A percentile compares a stretch with the other conserved stretches of the same genome.
Conservation (phyloP, 2,113 vertebrate genomes). For the Leptodactylus fuscus region DNA sequence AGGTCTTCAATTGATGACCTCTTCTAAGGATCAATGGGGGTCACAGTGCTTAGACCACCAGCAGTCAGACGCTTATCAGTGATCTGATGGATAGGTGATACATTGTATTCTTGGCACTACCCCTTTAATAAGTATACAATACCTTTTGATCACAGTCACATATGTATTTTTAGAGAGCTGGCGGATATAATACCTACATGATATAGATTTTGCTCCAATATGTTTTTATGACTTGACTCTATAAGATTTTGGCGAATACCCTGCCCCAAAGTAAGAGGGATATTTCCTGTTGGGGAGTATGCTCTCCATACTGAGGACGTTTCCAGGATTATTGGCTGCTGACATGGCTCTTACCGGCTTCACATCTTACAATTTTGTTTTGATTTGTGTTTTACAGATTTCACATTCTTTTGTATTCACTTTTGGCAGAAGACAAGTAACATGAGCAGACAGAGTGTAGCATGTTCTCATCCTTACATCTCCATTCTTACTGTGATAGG, state of each 20-base stretch:
- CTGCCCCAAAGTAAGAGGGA: not conserved
- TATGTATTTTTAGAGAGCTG: too few relatives aligned
- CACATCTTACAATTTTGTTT: constrained; percentile 17
- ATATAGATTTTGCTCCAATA: not conserved
- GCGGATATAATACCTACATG: too few relatives aligned
- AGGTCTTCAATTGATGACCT: too few relatives aligned
- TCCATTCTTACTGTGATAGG: too few relatives aligned
- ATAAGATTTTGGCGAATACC: constrained; percentile 4
- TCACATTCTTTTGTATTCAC: constrained; percentile 22
- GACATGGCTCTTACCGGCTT: not conserved
- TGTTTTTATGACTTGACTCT: not conserved
- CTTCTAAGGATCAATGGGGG: too few relatives aligned
- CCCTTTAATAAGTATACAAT: too few relatives aligned
- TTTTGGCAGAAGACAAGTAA: constrained; percentile 22
- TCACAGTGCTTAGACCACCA: too few relatives aligned
- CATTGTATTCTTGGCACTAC: too few relatives aligned
- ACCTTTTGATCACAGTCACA: too few relatives aligned
- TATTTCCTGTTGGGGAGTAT: constrained; percentile 27
- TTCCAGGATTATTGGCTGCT: constrained; percentile 18
- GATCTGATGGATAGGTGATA: too few relatives aligned
- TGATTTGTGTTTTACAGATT: constrained; percentile 50
- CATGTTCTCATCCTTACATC: constrained; percentile 6
- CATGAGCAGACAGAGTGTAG: not conserved
- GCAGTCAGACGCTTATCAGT: too few relatives aligned
- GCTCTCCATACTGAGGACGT: not conserved